These are phyloP conservation scores for Marisa cornuarietis DNA, from an alignment of 1,140 invertebrate genomes.

Conservation along the genomic window DNA sequence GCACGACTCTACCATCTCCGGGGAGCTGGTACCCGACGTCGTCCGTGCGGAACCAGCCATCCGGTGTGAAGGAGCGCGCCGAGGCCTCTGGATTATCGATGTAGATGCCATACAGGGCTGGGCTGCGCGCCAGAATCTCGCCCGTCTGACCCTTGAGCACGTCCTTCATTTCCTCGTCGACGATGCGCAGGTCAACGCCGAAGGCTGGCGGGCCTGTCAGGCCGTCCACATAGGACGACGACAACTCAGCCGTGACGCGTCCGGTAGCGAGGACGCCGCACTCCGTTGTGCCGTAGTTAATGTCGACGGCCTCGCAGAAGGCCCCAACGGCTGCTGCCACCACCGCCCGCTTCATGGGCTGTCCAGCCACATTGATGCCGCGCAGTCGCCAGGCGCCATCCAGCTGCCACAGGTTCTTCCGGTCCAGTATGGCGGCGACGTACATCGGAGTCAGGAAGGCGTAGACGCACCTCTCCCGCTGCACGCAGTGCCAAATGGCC, in stretches of 20 bases:
- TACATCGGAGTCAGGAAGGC: slow-evolving; percentile 27
- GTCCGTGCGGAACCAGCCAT: slow-evolving; percentile 38
- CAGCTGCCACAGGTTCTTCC: slow-evolving; percentile 18
- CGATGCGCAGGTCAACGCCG: slow-evolving; percentile 25
- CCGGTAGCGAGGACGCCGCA: slow-evolving; percentile 26
- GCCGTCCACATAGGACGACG: slow-evolving; percentile 15
- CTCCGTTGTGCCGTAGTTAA: slow-evolving; percentile 36
- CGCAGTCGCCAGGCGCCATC: slow-evolving; percentile 17
- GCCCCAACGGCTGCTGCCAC: slow-evolving; percentile 12
- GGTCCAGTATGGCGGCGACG: slow-evolving; percentile 14
- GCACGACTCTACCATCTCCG: slow-evolving; percentile 14
- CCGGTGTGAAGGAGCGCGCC: slow-evolving; percentile 16
- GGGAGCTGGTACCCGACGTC: slow-evolving; percentile 28
- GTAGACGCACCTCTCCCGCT: slow-evolving; percentile 24
- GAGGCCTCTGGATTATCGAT: slow-evolving; percentile 27
- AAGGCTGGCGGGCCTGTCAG: slow-evolving; percentile 22
- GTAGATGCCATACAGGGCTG: slow-evolving; percentile 23
- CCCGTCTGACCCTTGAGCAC: slow-evolving; percentile 19
- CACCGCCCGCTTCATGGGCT: slow-evolving; percentile 27
- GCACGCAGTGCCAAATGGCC: slow-evolving; percentile 27
- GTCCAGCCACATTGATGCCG: slow-evolving; percentile 29
- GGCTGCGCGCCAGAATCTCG: slow-evolving; percentile 25
- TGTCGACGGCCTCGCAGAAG: slow-evolving; percentile 25
- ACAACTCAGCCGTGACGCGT: slow-evolving; percentile 12
- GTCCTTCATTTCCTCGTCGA: slow-evolving; percentile 25